A percentile compares a stretch with the other conserved stretches of the same genome.
phyloP scores from a whole-genome alignment of 2,113 vertebrate genomes.

The Boulengeromyrus knoepffleri region DNA sequence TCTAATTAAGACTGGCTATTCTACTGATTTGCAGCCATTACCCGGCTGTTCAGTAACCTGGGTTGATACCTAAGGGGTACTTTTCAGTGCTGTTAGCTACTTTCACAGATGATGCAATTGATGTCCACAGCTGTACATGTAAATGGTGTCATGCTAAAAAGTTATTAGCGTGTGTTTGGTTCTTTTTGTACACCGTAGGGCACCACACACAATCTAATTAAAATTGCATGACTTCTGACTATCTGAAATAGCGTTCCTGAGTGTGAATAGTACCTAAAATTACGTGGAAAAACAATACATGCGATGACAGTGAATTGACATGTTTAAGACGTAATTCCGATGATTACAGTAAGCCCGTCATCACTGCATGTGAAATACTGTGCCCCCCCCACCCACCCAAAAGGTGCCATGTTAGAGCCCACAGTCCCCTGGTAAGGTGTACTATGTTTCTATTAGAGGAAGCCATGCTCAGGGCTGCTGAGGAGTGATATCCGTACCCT shows the following conservation, averaged over 20 bases:
- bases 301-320: background rate
- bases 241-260: background rate
- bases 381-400: background rate
- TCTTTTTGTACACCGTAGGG: background rate
- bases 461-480: background rate
- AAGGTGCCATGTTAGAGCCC: background rate
- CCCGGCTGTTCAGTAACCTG: constrained; percentile 24
- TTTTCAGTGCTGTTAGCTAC: constrained; percentile 23
- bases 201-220: background rate
- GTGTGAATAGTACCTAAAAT: background rate
- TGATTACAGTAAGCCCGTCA: background rate
- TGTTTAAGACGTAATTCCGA: background rate
- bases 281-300: background rate
- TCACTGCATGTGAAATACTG: background rate
- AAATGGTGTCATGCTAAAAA: constrained; percentile 30
- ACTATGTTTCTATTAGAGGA: background rate
- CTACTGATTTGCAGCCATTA: constrained; percentile 39
- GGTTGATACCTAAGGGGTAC: constrained; percentile 35
- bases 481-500: background rate
- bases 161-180: constrained; percentile 11
- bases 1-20: constrained; percentile 39
- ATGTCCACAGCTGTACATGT: constrained; percentile 32
- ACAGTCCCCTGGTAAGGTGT: background rate
- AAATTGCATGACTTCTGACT: background rate
- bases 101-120: constrained; percentile 38